Conservation (phyloP, 2,797 vertebrate genomes). For the Etheostoma nigrum region DNA sequence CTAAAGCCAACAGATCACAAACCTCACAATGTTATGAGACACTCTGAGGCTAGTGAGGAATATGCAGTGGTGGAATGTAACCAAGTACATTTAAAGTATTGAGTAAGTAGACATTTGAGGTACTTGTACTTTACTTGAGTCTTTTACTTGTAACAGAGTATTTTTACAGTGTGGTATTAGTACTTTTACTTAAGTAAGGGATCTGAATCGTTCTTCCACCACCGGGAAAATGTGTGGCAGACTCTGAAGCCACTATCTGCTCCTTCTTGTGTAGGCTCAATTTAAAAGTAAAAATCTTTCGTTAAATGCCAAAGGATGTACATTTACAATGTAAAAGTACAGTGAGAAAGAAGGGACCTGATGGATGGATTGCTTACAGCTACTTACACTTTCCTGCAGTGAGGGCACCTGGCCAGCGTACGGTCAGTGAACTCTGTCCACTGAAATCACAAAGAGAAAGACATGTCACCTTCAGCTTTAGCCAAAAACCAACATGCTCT, state of each 20-base stretch:
- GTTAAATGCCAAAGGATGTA: background rate
- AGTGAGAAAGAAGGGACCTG: background rate
- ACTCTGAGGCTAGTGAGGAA: background rate
- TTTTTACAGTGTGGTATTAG: no score
- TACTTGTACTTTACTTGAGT: no score
- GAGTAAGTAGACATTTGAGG: no score
- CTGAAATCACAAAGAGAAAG: slow-evolving; percentile 77
- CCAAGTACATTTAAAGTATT: no score
- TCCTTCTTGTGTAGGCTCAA: background rate
- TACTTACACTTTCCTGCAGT: slow-evolving; percentile 97
- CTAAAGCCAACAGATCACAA: slow-evolving; percentile 31
- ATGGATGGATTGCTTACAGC: slow-evolving; percentile 35
- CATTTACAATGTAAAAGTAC: slow-evolving; percentile 8
- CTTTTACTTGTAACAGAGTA: no score
- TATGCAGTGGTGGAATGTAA: no score
- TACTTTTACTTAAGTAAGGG: no score
- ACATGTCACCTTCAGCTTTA: slow-evolving; percentile 20
- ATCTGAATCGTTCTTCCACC: no score
- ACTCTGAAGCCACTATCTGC: background rate
- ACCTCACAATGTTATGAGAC: slow-evolving; percentile 31
- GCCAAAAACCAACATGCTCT: background rate
- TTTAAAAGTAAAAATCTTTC: slow-evolving; percentile 9
- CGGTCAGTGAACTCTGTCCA: slow-evolving; percentile 96
- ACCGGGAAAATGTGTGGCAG: background rate
- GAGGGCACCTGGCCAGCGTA: slow-evolving; percentile 93